Conservation (phyloP, 2,888 invertebrate genomes). For the Trichopoda pennipes region DNA sequence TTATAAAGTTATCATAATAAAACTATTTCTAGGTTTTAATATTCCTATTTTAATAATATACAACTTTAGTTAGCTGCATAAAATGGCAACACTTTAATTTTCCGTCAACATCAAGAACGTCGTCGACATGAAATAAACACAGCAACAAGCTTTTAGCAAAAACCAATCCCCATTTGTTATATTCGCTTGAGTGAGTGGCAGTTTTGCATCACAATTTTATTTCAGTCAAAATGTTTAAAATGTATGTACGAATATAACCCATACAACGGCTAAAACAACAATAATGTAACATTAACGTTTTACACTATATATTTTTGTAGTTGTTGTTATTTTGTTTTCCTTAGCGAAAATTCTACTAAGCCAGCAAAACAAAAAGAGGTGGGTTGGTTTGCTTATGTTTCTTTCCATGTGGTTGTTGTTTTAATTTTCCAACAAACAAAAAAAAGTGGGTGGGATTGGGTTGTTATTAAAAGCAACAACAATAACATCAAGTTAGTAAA, state of each 20-base stretch:
- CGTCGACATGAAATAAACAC: slow-evolving; percentile 60
- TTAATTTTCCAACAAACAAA: slow-evolving; percentile 27
- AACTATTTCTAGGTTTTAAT: too few relatives aligned
- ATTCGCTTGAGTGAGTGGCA: slow-evolving; percentile 81
- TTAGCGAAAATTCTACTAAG: slow-evolving; percentile 44
- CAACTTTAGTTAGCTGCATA: not conserved
- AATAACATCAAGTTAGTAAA: slow-evolving; percentile 34
- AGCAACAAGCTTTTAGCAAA: slow-evolving; percentile 76
- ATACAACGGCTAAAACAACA: slow-evolving; percentile 34
- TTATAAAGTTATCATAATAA: too few relatives aligned
- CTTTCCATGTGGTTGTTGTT: slow-evolving; percentile 45
- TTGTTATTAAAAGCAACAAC: slow-evolving; percentile 46
- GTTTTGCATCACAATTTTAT: slow-evolving; percentile 76
- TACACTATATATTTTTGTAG: slow-evolving; percentile 37
- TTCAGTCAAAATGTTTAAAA: slow-evolving; percentile 67
- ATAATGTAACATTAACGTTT: slow-evolving; percentile 44
- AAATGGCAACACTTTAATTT: slow-evolving; percentile 41
- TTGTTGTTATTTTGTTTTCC: slow-evolving; percentile 50
- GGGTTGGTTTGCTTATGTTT: slow-evolving; percentile 66
- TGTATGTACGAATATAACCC: slow-evolving; percentile 38
- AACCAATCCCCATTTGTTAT: slow-evolving; percentile 82
- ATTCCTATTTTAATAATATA: too few relatives aligned
- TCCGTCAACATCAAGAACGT: slow-evolving; percentile 60
- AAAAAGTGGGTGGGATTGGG: slow-evolving; percentile 66
- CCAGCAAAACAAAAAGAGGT: slow-evolving; percentile 36